Conservation (phyloP, 1,140 invertebrate species). For the Procambarus virginalis region DNA sequence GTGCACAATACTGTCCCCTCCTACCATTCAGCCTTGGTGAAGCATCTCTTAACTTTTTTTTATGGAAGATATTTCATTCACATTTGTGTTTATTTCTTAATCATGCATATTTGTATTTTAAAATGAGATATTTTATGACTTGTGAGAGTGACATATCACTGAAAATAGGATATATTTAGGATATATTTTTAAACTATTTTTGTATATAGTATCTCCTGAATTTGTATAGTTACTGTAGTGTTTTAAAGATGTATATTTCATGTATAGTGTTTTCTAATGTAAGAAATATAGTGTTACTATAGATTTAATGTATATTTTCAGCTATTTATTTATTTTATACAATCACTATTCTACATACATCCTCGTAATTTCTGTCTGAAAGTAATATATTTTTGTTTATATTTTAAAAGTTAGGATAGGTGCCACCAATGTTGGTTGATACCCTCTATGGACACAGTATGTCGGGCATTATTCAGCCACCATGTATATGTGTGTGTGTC, state of each 20-base stretch:
- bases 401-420: background rate
- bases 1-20: too few relatives aligned
- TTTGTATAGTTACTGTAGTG: slow-evolving; percentile 19
- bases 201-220: slow-evolving; percentile 30
- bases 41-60: too few relatives aligned
- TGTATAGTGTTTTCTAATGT: background rate
- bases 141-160: slow-evolving; percentile 35
- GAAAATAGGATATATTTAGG: slow-evolving; percentile 33
- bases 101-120: slow-evolving; percentile 12
- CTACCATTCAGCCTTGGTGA: too few relatives aligned
- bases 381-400: background rate
- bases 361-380: background rate
- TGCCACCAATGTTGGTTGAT: background rate
- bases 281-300: slow-evolving; percentile 5
- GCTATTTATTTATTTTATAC: slow-evolving; percentile 2
- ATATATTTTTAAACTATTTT: slow-evolving; percentile 38
- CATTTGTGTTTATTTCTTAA: background rate
- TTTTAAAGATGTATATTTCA: slow-evolving; percentile 11
- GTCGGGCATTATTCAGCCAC: background rate
- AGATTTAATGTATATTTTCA: slow-evolving; percentile 15
- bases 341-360: slow-evolving; percentile 1
- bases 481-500: background rate
- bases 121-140: slow-evolving; percentile 7
- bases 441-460: background rate
- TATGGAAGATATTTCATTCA: background rate